Evolutionary conservation across 2,888 invertebrate genomes (phyloP), one percentile per base, ranked within the genome.

Genomic region (Nomada fabriciana): DNA sequence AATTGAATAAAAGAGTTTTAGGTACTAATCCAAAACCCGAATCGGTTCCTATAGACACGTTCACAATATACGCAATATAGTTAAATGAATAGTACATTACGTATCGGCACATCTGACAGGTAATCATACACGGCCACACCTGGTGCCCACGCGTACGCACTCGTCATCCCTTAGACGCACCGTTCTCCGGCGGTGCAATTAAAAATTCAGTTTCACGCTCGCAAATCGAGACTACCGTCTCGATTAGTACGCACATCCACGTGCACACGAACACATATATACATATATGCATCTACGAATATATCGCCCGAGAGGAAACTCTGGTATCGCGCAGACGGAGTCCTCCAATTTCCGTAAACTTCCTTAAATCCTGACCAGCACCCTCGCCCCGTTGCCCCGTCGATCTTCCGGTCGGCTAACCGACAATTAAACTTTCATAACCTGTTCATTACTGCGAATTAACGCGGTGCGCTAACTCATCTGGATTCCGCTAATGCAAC

Each of bases 351-450:
- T 75, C 80, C 70, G 23, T 75, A 57, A 82, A 81, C 76, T 72
- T 73, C 73, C 76, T 69, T 23, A 73, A 76, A 82, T 75, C 68
- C 82, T 59, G 60, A 64, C 57, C 69, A 36, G 55, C 55, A 25
- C 69, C 25, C 47, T 43, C 64, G 53, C 65, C 57, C 25, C n/a
- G 29, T 25, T n/a, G 25, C 20, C 57, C 55, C 50, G 15, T 57
- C 55, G 63, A 82, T 75, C 78, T 72, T 73, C 76, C 80, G 82
- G 72, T 59, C 85, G 80, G 83, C 85, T 83, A 86, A 88, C 77
- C 85, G 85, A 85, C 90, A 89, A 91, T 91, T 90, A 91, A 91
- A 90, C 89, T 90, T 90, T 89, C 89, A 91, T 89, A 91, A 91
- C 84, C 83, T 86, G 88, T 88, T 89, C 89, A 90, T 91, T 89